phyloP scores from a whole-genome alignment of 2,797 vertebrate species.

The Chelon labrosus region DNA sequence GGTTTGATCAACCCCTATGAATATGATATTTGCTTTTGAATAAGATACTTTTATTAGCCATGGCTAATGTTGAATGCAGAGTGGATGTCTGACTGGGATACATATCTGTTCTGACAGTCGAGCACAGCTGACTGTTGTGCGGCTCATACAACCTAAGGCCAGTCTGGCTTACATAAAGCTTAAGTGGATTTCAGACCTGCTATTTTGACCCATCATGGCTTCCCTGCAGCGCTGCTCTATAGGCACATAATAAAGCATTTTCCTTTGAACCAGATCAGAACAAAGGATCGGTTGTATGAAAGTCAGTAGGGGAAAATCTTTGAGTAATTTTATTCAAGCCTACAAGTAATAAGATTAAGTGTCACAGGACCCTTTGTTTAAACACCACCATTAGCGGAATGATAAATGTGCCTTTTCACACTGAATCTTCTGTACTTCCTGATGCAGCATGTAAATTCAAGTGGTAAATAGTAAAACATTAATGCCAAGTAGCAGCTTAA shows the following conservation, averaged over 20 bases:
- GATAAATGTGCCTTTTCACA: not conserved
- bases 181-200: conserved; percentile 78
- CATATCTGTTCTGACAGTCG: conserved; percentile 58
- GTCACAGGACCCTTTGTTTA: conserved; percentile 11
- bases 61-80: conserved; percentile 23
- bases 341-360: not conserved
- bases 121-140: conserved; percentile 63
- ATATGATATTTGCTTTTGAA: not conserved
- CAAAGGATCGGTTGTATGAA: conserved; percentile 26
- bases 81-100: conserved; percentile 19
- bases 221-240: conserved; percentile 45
- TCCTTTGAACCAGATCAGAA: conserved; percentile 31
- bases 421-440: not conserved
- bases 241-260: conserved; percentile 34
- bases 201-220: conserved; percentile 72
- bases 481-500: not conserved
- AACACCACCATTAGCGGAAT: not conserved
- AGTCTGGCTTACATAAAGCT: conserved; percentile 77
- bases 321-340: not conserved
- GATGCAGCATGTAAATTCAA: not conserved
- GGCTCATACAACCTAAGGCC: conserved; percentile 61
- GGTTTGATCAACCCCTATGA: not conserved
- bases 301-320: not conserved
- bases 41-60: conserved; percentile 3
- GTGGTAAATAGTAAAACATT: not conserved